Base-by-base conservation (phyloP, 2,797 vertebrate genomes). In the Bufotes viridis region DNA sequence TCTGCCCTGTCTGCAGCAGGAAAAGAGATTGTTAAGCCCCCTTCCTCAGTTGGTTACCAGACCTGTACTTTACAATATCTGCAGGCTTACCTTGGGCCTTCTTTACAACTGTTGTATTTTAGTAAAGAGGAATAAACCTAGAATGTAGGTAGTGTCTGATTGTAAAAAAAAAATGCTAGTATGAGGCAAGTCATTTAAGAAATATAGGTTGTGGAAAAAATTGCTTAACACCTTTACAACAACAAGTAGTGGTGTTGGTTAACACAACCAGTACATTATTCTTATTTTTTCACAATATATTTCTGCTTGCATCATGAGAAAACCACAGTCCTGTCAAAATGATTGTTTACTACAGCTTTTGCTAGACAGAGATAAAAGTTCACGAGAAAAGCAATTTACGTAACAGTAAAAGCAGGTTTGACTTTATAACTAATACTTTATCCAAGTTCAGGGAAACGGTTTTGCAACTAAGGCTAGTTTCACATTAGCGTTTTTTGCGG, bases 221-320 rank as follows among this genome's bases (percentile, higher is more conserved):
- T 96, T 95, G 93, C 95, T 92, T 94, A 93, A 96, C 92, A 91
- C 76, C 90, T 95, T 93, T 91, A 95, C 93, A 94, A 91, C 93
- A 95, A 94, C 88, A 93, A 93, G 92, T 87, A 91, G 83, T 89
- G 57, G 93, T 92, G 93, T 95, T 95, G 93, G 93, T 91, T 90
- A 94, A 93, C 92, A 91, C 60, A 91, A 86, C 87, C 91, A 93
- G 90, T 89, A 91, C 89, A 93, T 92, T 92, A 90, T 91, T 91
- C 91, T 91, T 82, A 90, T 90, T 95, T 96, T 80, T 96, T 94
- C 93, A 95, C 94, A 95, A 95, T 88, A 91, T 84, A 87, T 90
- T 92, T 92, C 87, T 2, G 69, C 93, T 95, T 95, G 93, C 95
- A 92, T 95, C 93, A 95, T 91, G 90, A 81, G 88, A 90, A 93